These are phyloP conservation scores for Characodon lateralis DNA, from an alignment of 2,797 vertebrate species.

Conservation along the genomic window DNA sequence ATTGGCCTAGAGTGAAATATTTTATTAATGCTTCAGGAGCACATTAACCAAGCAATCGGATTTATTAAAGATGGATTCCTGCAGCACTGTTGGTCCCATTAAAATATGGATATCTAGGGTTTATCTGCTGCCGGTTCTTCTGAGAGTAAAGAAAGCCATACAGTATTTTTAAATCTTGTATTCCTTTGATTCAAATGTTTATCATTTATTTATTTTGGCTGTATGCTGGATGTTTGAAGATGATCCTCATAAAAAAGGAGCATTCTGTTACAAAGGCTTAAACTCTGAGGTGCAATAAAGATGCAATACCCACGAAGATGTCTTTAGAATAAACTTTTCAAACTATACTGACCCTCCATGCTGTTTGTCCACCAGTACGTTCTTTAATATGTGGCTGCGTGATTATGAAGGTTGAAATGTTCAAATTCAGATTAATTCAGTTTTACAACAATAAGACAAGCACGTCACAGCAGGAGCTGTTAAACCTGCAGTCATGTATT, in stretches of 20 bases:
- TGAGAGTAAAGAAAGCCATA: constrained; percentile 22
- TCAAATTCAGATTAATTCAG: too few relatives aligned
- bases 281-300: background rate
- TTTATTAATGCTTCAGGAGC: constrained; percentile 52
- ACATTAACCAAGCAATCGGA: constrained; percentile 39
- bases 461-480: too few relatives aligned
- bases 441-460: too few relatives aligned
- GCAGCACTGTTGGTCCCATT: constrained; percentile 35
- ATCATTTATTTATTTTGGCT: background rate
- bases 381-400: background rate
- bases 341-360: background rate
- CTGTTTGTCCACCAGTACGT: background rate
- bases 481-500: too few relatives aligned
- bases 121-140: constrained; percentile 1
- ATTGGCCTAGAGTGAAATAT: constrained; percentile 39
- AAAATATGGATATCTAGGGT: constrained; percentile 13
- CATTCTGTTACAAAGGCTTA: background rate
- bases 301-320: background rate
- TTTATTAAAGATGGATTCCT: constrained; percentile 51
- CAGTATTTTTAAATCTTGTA: background rate
- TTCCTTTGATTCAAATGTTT: constrained; percentile 15
- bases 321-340: background rate
- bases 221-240: background rate
- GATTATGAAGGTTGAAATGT: too few relatives aligned
- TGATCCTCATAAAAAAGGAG: background rate